Conservation (phyloP, 2,113 vertebrate genomes). For the Tautogolabrus adspersus region DNA sequence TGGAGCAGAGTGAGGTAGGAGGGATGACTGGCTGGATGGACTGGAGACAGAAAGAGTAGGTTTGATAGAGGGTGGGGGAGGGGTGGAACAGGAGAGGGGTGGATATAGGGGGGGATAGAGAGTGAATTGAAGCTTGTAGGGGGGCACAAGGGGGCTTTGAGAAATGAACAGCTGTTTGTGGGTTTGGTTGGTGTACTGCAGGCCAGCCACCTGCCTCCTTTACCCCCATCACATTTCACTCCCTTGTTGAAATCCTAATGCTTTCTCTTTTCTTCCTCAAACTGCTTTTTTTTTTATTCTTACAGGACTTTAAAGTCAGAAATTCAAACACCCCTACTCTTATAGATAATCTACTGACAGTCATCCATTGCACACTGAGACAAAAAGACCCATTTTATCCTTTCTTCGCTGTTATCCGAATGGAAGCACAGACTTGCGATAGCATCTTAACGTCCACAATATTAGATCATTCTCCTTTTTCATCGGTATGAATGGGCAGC, state of each 20-base stretch:
- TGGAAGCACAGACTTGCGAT: constrained; percentile 41
- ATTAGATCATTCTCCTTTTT: constrained; percentile 56
- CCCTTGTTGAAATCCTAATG: constrained; percentile 4
- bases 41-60: constrained; percentile 33
- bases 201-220: constrained; percentile 78
- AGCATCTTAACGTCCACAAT: constrained; percentile 57
- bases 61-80: constrained; percentile 21
- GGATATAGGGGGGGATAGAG: constrained; percentile 10
- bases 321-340: background rate
- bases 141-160: constrained; percentile 62
- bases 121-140: constrained; percentile 39
- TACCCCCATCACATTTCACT: constrained; percentile 82
- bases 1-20: constrained; percentile 34
- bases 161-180: constrained; percentile 75
- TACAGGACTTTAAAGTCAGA: constrained; percentile 1
- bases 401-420: constrained; percentile 14
- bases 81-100: constrained; percentile 22
- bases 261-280: background rate
- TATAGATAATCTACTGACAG: background rate
- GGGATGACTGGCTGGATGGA: constrained; percentile 41
- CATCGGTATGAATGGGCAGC: constrained; percentile 44
- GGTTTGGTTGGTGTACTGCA: constrained; percentile 61
- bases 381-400: background rate
- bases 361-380: background rate
- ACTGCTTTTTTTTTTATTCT: background rate